Evolutionary conservation across 1,140 invertebrate species (phyloP).

Genomic region (Octopus bimaculoides): DNA sequence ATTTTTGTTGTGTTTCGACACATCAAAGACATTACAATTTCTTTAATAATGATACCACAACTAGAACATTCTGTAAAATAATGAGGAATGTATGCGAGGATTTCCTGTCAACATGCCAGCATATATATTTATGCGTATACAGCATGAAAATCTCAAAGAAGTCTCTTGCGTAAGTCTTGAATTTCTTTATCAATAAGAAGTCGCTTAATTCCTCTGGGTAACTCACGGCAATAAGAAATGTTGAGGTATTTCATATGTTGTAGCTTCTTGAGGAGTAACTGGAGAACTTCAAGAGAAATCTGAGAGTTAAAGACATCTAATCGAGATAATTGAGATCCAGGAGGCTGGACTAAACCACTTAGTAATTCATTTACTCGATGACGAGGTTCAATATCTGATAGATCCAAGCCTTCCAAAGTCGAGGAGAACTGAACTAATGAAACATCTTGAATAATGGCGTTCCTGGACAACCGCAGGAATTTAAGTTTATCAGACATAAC

Average conservation of each 20-base stretch:
- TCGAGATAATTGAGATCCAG: background rate
- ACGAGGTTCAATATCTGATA: background rate
- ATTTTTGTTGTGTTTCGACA: too few relatives aligned
- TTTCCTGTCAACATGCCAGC: too few relatives aligned
- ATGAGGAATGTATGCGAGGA: too few relatives aligned
- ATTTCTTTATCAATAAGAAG: background rate
- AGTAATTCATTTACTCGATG: background rate
- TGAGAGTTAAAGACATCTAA: background rate
- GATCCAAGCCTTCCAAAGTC: background rate
- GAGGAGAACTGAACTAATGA: background rate
- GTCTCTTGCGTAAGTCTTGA: background rate
- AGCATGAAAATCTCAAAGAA: background rate
- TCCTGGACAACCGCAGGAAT: background rate
- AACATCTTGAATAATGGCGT: background rate
- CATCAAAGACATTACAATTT: too few relatives aligned
- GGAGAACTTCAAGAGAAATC: background rate
- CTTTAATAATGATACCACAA: too few relatives aligned
- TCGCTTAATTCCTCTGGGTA: background rate
- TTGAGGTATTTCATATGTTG: background rate
- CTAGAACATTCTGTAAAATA: too few relatives aligned
- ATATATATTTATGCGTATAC: too few relatives aligned
- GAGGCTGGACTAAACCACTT: background rate
- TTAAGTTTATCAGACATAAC: background rate
- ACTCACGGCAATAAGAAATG: background rate
- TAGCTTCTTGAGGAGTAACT: background rate